Percentiles rank a stretch among this genome's conserved stretches.
phyloP scores from a whole-genome alignment of 2,888 invertebrate species.

The Argyresthia goedartella region DNA sequence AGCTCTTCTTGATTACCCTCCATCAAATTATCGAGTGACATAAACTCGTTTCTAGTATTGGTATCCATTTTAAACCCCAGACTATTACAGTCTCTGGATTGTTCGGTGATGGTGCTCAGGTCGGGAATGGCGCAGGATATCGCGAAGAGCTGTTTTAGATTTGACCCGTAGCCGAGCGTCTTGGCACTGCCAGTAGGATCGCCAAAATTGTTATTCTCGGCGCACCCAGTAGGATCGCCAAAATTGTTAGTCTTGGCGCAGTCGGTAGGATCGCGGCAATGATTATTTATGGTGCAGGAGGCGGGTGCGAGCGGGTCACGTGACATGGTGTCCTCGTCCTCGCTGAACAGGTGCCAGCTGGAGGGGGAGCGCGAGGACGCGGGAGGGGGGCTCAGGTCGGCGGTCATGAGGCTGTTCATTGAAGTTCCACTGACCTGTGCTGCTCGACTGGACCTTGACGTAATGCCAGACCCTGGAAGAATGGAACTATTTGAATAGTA shows the following conservation, averaged over 20 bases:
- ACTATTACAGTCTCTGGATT: constrained; percentile 25
- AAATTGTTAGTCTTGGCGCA: too few species aligned
- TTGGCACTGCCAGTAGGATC: neutral
- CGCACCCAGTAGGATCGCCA: too few species aligned
- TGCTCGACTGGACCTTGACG: too few species aligned
- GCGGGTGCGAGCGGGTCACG: neutral
- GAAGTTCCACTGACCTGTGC: neutral
- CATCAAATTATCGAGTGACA: neutral
- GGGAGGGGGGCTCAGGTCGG: constrained; percentile 34
- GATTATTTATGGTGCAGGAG: constrained; percentile 9
- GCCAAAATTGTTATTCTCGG: neutral
- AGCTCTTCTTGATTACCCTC: too few species aligned
- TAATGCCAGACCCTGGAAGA: too few species aligned
- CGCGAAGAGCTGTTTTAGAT: constrained; percentile 46
- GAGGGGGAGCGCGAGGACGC: constrained; percentile 10
- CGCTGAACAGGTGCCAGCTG: constrained; percentile 49
- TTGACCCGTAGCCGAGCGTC: constrained; percentile 20
- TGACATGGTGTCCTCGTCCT: constrained; percentile 33
- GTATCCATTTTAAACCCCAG: neutral
- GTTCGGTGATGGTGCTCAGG: constrained; percentile 53
- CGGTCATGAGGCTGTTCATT: constrained; percentile 36
- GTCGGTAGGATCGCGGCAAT: too few species aligned
- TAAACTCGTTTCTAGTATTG: neutral
- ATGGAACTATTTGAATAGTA: too few species aligned
- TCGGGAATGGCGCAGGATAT: constrained; percentile 46